Conservation (phyloP, 53 echinoderm and acorn worm species). For the Patiria pectinifera region DNA sequence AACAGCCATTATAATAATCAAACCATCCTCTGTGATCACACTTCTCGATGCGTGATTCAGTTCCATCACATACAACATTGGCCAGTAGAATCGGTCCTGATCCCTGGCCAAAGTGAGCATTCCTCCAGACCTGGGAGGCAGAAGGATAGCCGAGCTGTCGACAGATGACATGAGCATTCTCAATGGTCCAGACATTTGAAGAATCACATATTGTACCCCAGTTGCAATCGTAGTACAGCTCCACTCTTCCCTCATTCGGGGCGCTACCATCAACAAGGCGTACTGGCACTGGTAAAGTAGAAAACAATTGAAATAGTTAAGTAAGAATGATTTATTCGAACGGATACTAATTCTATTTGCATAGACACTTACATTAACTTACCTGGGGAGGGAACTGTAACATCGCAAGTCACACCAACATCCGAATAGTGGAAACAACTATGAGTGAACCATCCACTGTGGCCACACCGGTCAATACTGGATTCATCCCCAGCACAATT, state of each 20-base stretch:
- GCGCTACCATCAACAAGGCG: background rate
- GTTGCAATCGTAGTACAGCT: background rate
- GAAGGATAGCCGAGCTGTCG: background rate
- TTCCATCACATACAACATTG: slow-evolving; percentile 3
- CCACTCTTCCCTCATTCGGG: background rate
- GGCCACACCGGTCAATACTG: background rate
- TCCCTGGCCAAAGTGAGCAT: slow-evolving; percentile 4
- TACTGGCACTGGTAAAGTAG: background rate
- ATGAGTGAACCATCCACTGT: background rate
- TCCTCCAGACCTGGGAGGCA: background rate
- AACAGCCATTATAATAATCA: slow-evolving; percentile 26
- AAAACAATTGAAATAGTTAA: background rate
- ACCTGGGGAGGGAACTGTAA: background rate
- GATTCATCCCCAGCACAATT: background rate
- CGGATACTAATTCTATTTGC: too few species aligned
- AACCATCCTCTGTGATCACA: slow-evolving; percentile 21
- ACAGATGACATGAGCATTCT: background rate
- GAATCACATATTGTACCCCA: slow-evolving; percentile 4
- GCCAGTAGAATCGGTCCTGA: slow-evolving; percentile 15
- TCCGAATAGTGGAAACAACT: background rate
- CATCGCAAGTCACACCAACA: slow-evolving; percentile 10
- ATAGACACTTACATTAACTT: background rate
- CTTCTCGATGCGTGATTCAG: background rate
- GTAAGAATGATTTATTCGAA: background rate
- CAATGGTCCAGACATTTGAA: background rate